Percentiles rank a stretch among this genome's conserved stretches.
Evolutionary conservation across 2,113 vertebrate species (phyloP).

Genomic region (Pimephales promelas): DNA sequence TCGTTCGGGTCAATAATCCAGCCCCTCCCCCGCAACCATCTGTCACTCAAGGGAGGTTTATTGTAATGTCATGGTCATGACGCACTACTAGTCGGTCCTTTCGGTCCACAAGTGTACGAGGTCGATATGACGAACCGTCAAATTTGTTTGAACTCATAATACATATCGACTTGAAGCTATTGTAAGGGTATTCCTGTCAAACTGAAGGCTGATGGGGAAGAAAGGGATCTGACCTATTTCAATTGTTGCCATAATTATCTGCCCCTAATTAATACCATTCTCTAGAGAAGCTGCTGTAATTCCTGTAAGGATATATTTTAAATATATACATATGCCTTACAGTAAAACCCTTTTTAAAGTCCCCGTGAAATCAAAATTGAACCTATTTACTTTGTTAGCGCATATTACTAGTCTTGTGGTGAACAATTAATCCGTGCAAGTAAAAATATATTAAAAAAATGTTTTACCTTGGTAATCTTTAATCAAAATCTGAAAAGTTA

Average conservation of each 20-base stretch:
- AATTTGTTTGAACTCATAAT: neutral
- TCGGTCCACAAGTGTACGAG: neutral
- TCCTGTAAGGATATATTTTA: neutral
- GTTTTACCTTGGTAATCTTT: too few species aligned
- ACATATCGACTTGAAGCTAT: neutral
- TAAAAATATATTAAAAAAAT: too few species aligned
- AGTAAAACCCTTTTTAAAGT: neutral
- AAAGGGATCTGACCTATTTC: constrained; percentile 52
- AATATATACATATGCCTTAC: neutral
- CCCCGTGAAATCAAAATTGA: too few species aligned
- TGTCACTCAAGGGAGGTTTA: constrained; percentile 12
- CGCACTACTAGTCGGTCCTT: too few species aligned
- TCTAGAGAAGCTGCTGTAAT: constrained; percentile 2
- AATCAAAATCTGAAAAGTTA: too few species aligned
- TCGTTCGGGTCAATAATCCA: constrained; percentile 17
- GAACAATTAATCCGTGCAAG: too few species aligned
- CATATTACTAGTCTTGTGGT: too few species aligned
- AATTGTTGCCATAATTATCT: constrained; percentile 52
- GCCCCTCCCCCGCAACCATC: constrained; percentile 29
- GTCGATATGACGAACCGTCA: neutral
- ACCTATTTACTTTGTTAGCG: too few species aligned
- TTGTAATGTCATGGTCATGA: neutral
- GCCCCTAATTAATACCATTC: constrained; percentile 49
- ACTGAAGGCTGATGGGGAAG: neutral
- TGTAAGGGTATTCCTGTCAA: neutral